These are phyloP conservation scores for Mellilla xanthometata DNA, from an alignment of 2,888 invertebrate genomes.

Conservation along the genomic window DNA sequence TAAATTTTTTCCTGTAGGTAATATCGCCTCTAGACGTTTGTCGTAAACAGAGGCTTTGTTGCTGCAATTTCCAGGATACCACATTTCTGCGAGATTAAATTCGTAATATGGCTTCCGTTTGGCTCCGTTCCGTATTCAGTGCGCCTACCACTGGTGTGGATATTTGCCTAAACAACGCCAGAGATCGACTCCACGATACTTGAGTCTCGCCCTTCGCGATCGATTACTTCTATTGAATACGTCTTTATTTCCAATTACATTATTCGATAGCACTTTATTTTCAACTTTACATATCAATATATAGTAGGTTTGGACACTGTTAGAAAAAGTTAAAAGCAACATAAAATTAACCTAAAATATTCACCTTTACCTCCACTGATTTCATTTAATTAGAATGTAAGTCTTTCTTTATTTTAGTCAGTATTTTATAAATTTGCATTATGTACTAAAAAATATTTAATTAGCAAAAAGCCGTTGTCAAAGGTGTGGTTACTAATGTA, in stretches of 20 bases:
- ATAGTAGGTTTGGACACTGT: background rate
- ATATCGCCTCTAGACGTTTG: constrained; percentile 55
- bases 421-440: no score
- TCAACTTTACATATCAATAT: background rate
- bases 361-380: no score
- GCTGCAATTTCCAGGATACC: constrained; percentile 74
- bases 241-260: background rate
- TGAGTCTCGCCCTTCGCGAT: constrained; percentile 7
- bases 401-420: no score
- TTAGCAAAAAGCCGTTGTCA: background rate
- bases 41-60: constrained; percentile 70
- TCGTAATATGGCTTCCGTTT: constrained; percentile 72
- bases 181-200: constrained; percentile 32
- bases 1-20: constrained; percentile 52
- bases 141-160: constrained; percentile 54
- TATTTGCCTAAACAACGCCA: constrained; percentile 39
- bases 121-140: constrained; percentile 61
- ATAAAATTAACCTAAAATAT: no score
- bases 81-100: constrained; percentile 80
- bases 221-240: constrained; percentile 11
- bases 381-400: no score
- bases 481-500: constrained; percentile 4
- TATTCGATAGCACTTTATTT: background rate
- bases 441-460: no score
- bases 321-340: no score